A percentile compares a stretch with the other conserved stretches of the same genome.
These are phyloP conservation scores for Azorinus chamasolen DNA, from an alignment of 2,888 invertebrate genomes.

Conservation along the genomic window DNA sequence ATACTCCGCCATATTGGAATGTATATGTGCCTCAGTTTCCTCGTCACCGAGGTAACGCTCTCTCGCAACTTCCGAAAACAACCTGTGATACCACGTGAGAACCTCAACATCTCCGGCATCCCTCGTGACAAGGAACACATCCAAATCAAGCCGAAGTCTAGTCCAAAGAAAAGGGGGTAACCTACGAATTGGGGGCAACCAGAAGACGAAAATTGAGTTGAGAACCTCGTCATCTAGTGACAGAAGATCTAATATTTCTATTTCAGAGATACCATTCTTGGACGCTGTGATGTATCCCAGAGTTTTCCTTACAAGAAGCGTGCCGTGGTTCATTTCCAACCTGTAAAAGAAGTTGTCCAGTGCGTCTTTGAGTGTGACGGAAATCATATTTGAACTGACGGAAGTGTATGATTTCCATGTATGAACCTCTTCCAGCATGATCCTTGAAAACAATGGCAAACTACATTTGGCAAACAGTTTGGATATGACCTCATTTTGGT, in stretches of 20 bases:
- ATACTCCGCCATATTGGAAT: conserved; percentile 78
- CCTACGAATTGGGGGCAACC: conserved; percentile 80
- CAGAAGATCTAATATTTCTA: conserved; percentile 78
- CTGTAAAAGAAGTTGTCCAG: conserved; percentile 77
- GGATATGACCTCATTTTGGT: conserved; percentile 66
- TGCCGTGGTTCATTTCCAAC: conserved; percentile 76
- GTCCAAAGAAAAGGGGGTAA: conserved; percentile 82
- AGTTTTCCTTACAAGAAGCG: conserved; percentile 69
- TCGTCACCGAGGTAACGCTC: conserved; percentile 67
- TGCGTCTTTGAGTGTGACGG: conserved; percentile 72
- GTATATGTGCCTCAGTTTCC: conserved; percentile 66
- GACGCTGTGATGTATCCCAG: conserved; percentile 79
- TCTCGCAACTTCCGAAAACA: conserved; percentile 77
- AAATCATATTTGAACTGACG: conserved; percentile 56
- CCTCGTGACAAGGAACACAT: conserved; percentile 73
- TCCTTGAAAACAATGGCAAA: conserved; percentile 76
- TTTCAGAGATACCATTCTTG: conserved; percentile 74
- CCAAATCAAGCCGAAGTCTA: conserved; percentile 70
- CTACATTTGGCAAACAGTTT: conserved; percentile 72
- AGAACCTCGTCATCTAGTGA: conserved; percentile 79
- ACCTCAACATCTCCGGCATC: conserved; percentile 76
- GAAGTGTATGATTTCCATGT: conserved; percentile 77
- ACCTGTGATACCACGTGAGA: conserved; percentile 80
- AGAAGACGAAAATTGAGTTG: conserved; percentile 74
- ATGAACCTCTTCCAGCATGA: conserved; percentile 74